Evolutionary conservation across 2,797 vertebrate genomes (phyloP).

Genomic region (Gambusia yucatana): DNA sequence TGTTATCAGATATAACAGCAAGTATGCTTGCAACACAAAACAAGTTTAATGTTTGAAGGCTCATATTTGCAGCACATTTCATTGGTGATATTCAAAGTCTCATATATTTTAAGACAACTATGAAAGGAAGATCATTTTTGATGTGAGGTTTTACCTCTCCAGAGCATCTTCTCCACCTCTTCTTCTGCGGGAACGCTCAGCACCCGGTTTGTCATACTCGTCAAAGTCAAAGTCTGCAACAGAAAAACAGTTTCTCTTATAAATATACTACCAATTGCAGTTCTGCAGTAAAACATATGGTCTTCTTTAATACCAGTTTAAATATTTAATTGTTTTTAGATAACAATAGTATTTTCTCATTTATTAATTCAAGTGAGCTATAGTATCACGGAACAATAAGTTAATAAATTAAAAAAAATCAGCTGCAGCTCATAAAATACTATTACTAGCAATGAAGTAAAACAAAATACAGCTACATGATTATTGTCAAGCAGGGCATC

Average conservation of each 20-base stretch:
- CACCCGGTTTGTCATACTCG: conserved; percentile 96
- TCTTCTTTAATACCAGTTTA: background rate
- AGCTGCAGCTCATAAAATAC: background rate
- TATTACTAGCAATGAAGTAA: background rate
- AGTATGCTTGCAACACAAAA: background rate
- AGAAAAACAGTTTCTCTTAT: conserved; percentile 11
- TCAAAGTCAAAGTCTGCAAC: conserved; percentile 92
- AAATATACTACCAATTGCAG: background rate
- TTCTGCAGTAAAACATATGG: background rate
- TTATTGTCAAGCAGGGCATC: background rate
- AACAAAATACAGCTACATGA: background rate
- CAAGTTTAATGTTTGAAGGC: background rate
- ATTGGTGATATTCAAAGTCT: background rate
- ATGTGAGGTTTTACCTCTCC: conserved; percentile 84
- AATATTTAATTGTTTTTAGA: background rate
- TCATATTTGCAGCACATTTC: background rate
- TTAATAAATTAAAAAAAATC: background rate
- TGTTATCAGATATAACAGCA: background rate
- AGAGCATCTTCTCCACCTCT: conserved; percentile 89
- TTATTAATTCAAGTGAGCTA: background rate
- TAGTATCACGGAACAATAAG: background rate
- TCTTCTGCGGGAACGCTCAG: conserved; percentile 93
- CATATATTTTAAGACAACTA: background rate
- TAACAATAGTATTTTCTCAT: background rate
- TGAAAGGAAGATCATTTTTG: background rate